A percentile compares a stretch with the other conserved stretches of the same genome.
Conservation (phyloP, 2,113 vertebrate species). For the Xenopus laevis region DNA sequence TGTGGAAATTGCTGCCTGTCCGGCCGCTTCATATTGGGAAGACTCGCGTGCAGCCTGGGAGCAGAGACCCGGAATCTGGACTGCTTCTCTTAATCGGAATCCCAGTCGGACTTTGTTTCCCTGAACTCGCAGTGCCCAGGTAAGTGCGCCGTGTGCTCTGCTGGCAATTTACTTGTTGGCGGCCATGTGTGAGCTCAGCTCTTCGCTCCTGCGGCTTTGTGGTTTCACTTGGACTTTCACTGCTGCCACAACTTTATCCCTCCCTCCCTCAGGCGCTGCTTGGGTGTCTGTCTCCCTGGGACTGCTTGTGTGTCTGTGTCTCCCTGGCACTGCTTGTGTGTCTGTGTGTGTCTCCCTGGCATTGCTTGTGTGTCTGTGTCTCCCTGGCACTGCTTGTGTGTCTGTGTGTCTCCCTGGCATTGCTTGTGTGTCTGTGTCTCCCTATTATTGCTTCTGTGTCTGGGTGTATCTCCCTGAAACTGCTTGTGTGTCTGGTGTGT, state of each 20-base stretch:
- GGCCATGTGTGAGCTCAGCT: slow-evolving; percentile 6
- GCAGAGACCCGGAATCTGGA: too few relatives aligned
- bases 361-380: background rate
- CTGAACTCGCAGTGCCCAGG: background rate
- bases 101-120: background rate
- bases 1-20: background rate
- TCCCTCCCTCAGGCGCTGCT: background rate
- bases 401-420: too few relatives aligned
- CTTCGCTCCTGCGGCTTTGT: slow-evolving; percentile 32
- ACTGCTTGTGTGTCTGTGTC: too few relatives aligned
- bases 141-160: slow-evolving; percentile 10
- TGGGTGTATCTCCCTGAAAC: background rate
- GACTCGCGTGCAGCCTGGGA: background rate
- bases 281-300: too few relatives aligned
- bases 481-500: slow-evolving; percentile 23
- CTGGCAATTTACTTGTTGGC: background rate
- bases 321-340: background rate
- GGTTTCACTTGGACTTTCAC: slow-evolving; percentile 23
- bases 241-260: background rate
- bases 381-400: background rate
- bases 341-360: slow-evolving; percentile 31
- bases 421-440: background rate
- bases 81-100: too few relatives aligned
- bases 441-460: background rate
- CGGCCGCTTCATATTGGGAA: background rate